Evolutionary conservation across 1,140 invertebrate species (phyloP).

Genomic region (Lasioglossum baleicum): DNA sequence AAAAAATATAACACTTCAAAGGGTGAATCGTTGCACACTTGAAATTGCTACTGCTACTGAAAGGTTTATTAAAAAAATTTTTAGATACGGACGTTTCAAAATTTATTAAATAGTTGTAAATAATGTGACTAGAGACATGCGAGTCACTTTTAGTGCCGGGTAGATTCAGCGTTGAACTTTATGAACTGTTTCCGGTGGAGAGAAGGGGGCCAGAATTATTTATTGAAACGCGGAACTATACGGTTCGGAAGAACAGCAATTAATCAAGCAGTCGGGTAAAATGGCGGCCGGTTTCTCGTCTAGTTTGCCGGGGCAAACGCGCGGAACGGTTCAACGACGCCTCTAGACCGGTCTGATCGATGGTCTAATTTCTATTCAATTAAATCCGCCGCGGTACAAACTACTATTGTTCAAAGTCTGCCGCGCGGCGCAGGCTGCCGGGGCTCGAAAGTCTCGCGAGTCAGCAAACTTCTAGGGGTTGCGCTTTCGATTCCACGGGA

Average conservation of each 20-base stretch:
- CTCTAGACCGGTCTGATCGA: slow-evolving; percentile 34
- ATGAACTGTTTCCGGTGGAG: too few species aligned
- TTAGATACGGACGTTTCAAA: too few species aligned
- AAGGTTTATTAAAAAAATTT: too few species aligned
- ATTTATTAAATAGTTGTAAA: too few species aligned
- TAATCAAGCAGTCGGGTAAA: not conserved
- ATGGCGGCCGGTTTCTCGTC: not conserved
- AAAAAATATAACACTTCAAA: too few species aligned
- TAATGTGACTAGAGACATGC: too few species aligned
- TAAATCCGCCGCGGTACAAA: slow-evolving; percentile 41
- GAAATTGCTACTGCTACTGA: too few species aligned
- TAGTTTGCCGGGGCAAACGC: slow-evolving; percentile 20
- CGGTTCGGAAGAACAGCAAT: not conserved
- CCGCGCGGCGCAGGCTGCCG: not conserved
- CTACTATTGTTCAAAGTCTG: slow-evolving; percentile 38
- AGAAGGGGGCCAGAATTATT: too few species aligned
- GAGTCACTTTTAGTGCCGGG: too few species aligned
- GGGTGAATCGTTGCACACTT: too few species aligned
- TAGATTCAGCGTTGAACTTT: too few species aligned
- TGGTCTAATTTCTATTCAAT: slow-evolving; percentile 50
- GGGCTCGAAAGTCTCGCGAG: slow-evolving; percentile 19
- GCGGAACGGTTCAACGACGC: slow-evolving; percentile 34
- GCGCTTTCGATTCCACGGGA: slow-evolving; percentile 4
- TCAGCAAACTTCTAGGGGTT: slow-evolving; percentile 29
- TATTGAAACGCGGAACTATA: too few species aligned